Evolutionary conservation across 2,888 invertebrate genomes (phyloP), one percentile per base, ranked within the genome.

Genomic region (Microplitis deprimator): DNA sequence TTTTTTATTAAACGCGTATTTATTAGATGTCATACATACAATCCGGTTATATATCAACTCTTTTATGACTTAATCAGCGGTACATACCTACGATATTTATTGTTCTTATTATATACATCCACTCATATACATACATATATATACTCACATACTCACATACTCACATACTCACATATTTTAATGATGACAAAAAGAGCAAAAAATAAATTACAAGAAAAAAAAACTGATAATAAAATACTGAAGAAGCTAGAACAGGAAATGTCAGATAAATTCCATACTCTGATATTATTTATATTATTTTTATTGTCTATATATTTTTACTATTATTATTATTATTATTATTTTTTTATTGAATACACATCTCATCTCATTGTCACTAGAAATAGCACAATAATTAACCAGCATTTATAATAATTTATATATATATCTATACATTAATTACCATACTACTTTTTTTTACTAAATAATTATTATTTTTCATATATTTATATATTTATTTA

Each of bases 1-100:
- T 13, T 50, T 50, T 50, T 50, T 50, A 50, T 50, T 13, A 50
- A 8, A 13, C 3, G 13, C 50, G 50, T 50, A 50, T 50, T 50
- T 50, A 50, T 50, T 50, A 50, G 50, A 50, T 50, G 50, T 50
- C 50, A 50, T 50, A 50, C 50, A 50, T 50, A 50, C 50, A 50
- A 50, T 50, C 50, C 50, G 50, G 50, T 50, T 50, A 50, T 50
- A 50, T 50, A 50, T 50, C 50, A 50, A 13, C 50, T 50, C 50
- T 5, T 50, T 50, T 13, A 50, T 50, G 50, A 50, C 50, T 50
- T 50, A 50, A 50, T 50, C 50, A 50, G 4, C 50, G 50, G 10
- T 50, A 50, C 50, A 50, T 50, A 50, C 50, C 50, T 50, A 29
- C 4, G 29, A 29, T 50, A 50, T 50, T 50, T 50, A 50, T 50